These are phyloP conservation scores for Calycopis cecrops DNA, from an alignment of 1,140 invertebrate genomes.

Conservation along the genomic window DNA sequence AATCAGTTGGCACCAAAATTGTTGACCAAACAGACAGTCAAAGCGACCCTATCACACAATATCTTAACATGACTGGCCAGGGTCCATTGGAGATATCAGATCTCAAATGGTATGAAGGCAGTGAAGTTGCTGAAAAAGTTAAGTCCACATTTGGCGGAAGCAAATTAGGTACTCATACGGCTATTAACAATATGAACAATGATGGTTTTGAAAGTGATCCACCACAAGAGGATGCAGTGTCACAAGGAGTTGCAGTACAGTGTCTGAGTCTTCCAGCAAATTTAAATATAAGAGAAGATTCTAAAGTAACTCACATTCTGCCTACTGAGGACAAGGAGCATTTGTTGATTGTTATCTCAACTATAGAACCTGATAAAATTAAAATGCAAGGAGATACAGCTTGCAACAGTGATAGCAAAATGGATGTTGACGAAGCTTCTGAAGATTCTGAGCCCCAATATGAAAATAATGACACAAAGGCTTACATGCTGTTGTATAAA, in stretches of 20 bases:
- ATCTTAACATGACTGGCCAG: slow-evolving; percentile 55
- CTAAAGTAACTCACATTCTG: slow-evolving; percentile 77
- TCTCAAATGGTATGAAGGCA: slow-evolving; percentile 62
- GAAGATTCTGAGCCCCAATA: slow-evolving; percentile 27
- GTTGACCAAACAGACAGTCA: slow-evolving; percentile 50
- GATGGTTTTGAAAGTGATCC: slow-evolving; percentile 67
- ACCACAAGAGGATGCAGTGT: slow-evolving; percentile 50
- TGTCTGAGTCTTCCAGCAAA: slow-evolving; percentile 71
- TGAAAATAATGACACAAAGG: slow-evolving; percentile 7
- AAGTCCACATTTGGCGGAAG: slow-evolving; percentile 47
- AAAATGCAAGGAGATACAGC: slow-evolving; percentile 46
- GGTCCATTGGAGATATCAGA: slow-evolving; percentile 62
- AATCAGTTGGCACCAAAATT: slow-evolving; percentile 51
- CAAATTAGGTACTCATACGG: slow-evolving; percentile 52
- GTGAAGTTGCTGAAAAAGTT: slow-evolving; percentile 50
- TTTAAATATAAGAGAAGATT: slow-evolving; percentile 62
- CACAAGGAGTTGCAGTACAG: slow-evolving; percentile 68
- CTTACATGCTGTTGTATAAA: slow-evolving; percentile 59
- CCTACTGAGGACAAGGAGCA: slow-evolving; percentile 80
- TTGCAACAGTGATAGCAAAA: slow-evolving; percentile 48
- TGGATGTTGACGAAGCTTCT: slow-evolving; percentile 53
- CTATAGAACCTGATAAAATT: slow-evolving; percentile 46
- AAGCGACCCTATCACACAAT: slow-evolving; percentile 47
- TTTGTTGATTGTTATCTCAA: slow-evolving; percentile 79
- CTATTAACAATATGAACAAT: slow-evolving; percentile 50